A percentile compares a stretch with the other conserved stretches of the same genome.
Evolutionary conservation across 2,888 invertebrate species (phyloP).

Genomic region (Psylliodes chrysocephalus): DNA sequence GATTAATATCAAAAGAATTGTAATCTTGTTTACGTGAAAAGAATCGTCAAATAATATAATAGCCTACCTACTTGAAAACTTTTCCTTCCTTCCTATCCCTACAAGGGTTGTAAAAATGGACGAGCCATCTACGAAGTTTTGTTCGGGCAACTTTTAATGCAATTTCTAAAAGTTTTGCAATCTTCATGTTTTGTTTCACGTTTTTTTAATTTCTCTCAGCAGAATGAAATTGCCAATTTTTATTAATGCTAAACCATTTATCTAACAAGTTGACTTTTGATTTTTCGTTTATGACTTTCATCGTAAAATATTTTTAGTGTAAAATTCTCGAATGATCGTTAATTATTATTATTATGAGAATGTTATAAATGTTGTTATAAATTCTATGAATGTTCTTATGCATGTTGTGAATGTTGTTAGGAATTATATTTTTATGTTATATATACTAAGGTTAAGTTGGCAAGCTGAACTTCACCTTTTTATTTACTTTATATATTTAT

Average conservation of each 20-base stretch:
- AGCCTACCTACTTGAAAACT: conserved; percentile 40
- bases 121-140: conserved; percentile 28
- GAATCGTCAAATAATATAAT: conserved; percentile 43
- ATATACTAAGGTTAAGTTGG: too few relatives aligned
- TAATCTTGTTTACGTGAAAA: conserved; percentile 47
- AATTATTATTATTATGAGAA: too few relatives aligned
- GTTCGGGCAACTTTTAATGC: conserved; percentile 39
- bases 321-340: too few relatives aligned
- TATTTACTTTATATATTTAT: too few relatives aligned
- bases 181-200: conserved; percentile 34
- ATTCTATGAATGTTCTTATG: too few relatives aligned
- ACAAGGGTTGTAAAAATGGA: conserved; percentile 38
- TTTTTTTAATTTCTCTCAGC: conserved; percentile 32
- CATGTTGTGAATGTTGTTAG: too few relatives aligned
- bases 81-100: conserved; percentile 29
- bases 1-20: conserved; percentile 47
- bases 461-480: too few relatives aligned
- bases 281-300: background rate
- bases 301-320: too few relatives aligned
- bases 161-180: conserved; percentile 35
- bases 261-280: background rate
- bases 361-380: too few relatives aligned
- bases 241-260: conserved; percentile 15
- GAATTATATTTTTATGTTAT: too few relatives aligned
- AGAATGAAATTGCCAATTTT: conserved; percentile 10